Percentiles rank a stretch among this genome's conserved stretches.
Conservation (phyloP, 1,140 invertebrate genomes). For the Aphelenchoides fujianensis region DNA sequence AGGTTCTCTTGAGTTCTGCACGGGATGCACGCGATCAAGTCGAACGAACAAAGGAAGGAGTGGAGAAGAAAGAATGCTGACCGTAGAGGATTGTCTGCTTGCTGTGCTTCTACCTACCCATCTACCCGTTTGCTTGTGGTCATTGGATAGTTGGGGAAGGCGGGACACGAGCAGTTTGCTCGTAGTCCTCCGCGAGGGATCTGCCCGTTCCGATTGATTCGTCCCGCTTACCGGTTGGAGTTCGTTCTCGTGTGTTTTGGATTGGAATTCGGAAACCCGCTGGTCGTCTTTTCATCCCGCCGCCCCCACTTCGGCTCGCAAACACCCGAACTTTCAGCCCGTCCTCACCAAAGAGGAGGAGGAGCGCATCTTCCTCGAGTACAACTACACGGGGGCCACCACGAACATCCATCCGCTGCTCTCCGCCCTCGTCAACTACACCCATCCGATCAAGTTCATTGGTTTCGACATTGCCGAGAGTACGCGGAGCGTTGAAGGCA, state of each 20-base stretch:
- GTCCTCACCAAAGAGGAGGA: constrained; percentile 68
- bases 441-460: constrained; percentile 96
- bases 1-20: no score
- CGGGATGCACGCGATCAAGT: no score
- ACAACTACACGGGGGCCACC: constrained; percentile 89
- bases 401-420: constrained; percentile 98
- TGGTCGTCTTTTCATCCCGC: not conserved
- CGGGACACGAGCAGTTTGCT: no score
- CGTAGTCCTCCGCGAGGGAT: no score
- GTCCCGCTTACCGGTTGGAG: not conserved
- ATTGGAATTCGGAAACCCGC: no score
- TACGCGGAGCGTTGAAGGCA: constrained; percentile 65
- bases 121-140: no score
- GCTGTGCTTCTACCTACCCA: constrained; percentile 19
- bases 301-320: not conserved
- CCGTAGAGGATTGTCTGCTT: not conserved
- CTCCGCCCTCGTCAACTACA: constrained; percentile 98
- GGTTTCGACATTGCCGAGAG: constrained; percentile 94
- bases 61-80: not conserved
- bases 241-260: no score
- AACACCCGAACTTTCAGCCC: constrained; percentile 56
- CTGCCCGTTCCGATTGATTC: no score
- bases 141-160: not conserved
- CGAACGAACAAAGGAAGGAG: no score
- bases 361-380: constrained; percentile 67